phyloP scores from a whole-genome alignment of 2,888 invertebrate genomes.

The Adelphocoris suturalis region DNA sequence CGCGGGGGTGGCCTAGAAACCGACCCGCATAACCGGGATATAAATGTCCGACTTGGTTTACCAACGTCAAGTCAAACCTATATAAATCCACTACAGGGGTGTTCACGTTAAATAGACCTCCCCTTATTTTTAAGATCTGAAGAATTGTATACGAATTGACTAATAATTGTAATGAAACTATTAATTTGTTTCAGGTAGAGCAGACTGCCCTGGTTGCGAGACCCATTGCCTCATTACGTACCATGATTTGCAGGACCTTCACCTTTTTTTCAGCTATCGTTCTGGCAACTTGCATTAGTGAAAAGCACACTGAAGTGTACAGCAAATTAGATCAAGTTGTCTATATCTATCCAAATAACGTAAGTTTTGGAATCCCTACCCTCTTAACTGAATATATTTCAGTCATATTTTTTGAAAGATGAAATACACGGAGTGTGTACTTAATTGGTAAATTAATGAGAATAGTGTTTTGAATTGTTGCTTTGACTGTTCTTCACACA shows the following conservation, averaged over 20 bases:
- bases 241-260: neutral
- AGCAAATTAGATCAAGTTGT: slow-evolving; percentile 74
- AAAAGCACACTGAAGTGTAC: slow-evolving; percentile 49
- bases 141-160: no score
- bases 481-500: neutral
- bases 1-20: no score
- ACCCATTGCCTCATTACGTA: neutral
- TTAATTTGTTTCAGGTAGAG: no score
- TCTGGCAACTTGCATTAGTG: slow-evolving; percentile 11
- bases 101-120: no score
- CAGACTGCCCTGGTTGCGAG: no score
- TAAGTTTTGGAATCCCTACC: slow-evolving; percentile 54
- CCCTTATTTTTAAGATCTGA: no score
- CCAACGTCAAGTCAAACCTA: no score
- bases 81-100: no score
- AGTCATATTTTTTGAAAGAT: neutral
- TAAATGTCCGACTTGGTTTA: no score
- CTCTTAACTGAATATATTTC: neutral
- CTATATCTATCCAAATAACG: slow-evolving; percentile 75
- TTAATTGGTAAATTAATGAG: neutral
- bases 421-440: no score
- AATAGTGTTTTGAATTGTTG: neutral
- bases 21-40: no score
- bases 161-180: no score
- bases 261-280: neutral